phyloP scores from a whole-genome alignment of 1,140 invertebrate genomes.

The Nylanderia fulva region DNA sequence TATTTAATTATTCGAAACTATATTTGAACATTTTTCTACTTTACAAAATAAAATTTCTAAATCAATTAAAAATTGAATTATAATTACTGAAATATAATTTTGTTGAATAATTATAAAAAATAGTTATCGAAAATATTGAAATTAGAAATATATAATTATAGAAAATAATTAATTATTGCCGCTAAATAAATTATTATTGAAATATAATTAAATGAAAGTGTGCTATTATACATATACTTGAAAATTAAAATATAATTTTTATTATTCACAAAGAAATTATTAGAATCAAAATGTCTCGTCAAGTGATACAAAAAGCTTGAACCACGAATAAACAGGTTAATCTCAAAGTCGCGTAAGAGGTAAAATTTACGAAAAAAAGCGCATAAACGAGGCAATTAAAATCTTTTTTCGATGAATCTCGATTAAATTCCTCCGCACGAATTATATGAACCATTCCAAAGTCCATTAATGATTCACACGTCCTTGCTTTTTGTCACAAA shows the following conservation, averaged over 20 bases:
- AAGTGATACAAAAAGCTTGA: not conserved
- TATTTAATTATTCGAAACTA: not conserved
- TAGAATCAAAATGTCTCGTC: not conserved
- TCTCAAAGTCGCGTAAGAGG: not conserved
- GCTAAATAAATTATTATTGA: too few species aligned
- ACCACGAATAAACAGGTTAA: conserved; percentile 26
- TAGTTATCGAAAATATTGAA: too few species aligned
- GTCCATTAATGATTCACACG: conserved; percentile 27
- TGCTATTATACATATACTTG: not conserved
- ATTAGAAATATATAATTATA: too few species aligned
- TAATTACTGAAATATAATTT: not conserved
- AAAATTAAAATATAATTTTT: not conserved
- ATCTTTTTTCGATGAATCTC: not conserved
- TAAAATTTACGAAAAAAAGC: not conserved
- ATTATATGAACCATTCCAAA: not conserved
- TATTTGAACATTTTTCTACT: not conserved
- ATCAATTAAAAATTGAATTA: not conserved
- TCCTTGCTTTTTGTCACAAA: conserved; percentile 13
- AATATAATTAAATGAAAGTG: not conserved
- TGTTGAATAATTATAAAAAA: too few species aligned
- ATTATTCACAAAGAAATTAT: not conserved
- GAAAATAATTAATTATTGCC: too few species aligned
- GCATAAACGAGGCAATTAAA: not conserved
- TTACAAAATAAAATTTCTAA: not conserved
- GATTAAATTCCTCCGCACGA: not conserved